These are phyloP conservation scores for Tetragnatha versicolor DNA, from an alignment of 1,140 invertebrate species.

Conservation along the genomic window DNA sequence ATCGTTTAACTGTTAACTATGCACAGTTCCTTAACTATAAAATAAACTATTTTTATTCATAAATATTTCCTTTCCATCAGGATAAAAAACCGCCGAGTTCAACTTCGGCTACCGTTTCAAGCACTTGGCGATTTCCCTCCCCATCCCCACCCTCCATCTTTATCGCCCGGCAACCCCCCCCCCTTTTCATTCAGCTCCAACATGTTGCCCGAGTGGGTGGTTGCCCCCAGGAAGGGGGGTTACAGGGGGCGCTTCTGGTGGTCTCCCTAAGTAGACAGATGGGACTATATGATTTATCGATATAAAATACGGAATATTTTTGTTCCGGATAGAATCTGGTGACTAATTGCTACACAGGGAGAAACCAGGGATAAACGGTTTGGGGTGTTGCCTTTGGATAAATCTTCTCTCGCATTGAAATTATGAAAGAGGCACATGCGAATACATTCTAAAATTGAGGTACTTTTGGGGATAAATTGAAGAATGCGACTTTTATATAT, in stretches of 20 bases:
- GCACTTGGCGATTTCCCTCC: slow-evolving; percentile 25
- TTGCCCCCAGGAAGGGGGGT: neutral
- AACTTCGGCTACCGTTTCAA: no score
- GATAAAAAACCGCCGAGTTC: no score
- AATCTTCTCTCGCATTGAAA: neutral
- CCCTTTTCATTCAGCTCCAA: neutral
- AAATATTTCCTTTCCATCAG: no score
- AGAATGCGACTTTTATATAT: no score
- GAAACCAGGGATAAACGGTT: neutral
- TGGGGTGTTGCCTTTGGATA: neutral
- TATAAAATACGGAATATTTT: slow-evolving; percentile 45
- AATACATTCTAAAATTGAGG: neutral
- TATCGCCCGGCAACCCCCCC: neutral
- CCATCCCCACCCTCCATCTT: neutral
- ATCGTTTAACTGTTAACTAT: no score
- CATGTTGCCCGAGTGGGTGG: slow-evolving; percentile 28
- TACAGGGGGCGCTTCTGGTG: slow-evolving; percentile 33
- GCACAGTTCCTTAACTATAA: no score
- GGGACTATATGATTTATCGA: slow-evolving; percentile 48
- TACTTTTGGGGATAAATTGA: no score
- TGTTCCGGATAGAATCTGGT: neutral
- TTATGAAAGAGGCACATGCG: neutral
- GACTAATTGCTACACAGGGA: slow-evolving; percentile 27
- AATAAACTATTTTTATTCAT: no score
- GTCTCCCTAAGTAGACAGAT: slow-evolving; percentile 47